Evolutionary conservation across 2,113 vertebrate species (phyloP).

Genomic region (Gymnorhina tibicen): DNA sequence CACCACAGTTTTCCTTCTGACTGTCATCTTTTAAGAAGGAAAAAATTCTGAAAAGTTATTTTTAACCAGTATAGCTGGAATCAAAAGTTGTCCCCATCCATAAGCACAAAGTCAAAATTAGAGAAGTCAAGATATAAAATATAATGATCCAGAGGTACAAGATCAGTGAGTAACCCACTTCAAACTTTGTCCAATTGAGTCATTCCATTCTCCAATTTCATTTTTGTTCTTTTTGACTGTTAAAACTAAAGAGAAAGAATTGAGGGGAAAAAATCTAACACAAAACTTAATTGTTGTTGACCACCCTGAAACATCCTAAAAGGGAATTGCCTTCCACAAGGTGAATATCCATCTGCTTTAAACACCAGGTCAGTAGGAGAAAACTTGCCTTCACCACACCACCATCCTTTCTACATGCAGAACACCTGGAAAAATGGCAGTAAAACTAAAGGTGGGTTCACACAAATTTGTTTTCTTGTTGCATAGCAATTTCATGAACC

Average conservation of each 20-base stretch:
- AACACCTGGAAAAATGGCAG: neutral
- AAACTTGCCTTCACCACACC: neutral
- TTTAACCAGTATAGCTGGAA: neutral
- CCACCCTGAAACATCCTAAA: neutral
- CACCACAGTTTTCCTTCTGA: neutral
- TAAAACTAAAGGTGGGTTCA: neutral
- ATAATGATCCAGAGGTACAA: neutral
- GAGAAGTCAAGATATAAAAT: neutral
- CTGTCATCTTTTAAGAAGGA: neutral
- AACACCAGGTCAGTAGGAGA: neutral
- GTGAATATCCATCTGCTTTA: neutral
- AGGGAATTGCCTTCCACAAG: neutral
- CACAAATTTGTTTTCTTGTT: neutral
- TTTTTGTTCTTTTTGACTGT: neutral
- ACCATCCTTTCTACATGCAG: neutral
- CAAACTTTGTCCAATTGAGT: neutral
- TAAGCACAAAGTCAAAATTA: neutral
- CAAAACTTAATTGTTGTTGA: neutral
- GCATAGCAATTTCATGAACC: neutral
- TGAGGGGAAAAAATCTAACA: fast-evolving
- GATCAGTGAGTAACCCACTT: neutral
- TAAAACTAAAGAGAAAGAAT: neutral
- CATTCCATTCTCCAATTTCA: neutral
- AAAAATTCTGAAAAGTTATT: neutral
- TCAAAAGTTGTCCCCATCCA: neutral